Percentiles rank a stretch among this genome's conserved stretches.
Conservation (phyloP, 2,113 vertebrate species). For the Xenopus borealis region DNA sequence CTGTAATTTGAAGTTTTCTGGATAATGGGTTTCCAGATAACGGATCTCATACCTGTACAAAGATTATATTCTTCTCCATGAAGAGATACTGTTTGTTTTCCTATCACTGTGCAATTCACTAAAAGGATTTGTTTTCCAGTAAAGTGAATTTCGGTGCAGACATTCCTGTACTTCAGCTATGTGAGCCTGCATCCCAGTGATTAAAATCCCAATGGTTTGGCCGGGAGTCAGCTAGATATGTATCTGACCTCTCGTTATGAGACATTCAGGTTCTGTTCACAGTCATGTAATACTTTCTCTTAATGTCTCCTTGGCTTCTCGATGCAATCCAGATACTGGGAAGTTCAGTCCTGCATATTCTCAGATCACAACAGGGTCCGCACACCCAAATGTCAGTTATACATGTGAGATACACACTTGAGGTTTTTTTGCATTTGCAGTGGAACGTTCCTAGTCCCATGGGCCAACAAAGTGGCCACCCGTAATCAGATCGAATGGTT, state of each 20-base stretch:
- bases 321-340: slow-evolving; percentile 9
- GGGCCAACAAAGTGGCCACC: background rate
- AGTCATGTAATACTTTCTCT: slow-evolving; percentile 6
- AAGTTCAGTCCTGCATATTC: slow-evolving; percentile 4
- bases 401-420: background rate
- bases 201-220: slow-evolving; percentile 3
- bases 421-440: too few relatives aligned
- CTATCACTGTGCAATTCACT: background rate
- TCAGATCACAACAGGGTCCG: background rate
- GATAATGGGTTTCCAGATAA: too few relatives aligned
- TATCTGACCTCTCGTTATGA: slow-evolving; percentile 7
- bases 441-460: background rate
- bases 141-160: slow-evolving; percentile 1
- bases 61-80: too few relatives aligned
- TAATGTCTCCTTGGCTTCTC: background rate
- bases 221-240: slow-evolving; percentile 12
- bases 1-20: too few relatives aligned
- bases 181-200: background rate
- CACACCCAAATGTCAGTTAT: background rate
- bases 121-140: background rate
- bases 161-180: background rate
- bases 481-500: slow-evolving; percentile 7
- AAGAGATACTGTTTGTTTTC: too few relatives aligned
- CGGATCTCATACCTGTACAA: too few relatives aligned
- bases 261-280: background rate